phyloP scores from a whole-genome alignment of 2,113 vertebrate species.

The Neoarius graeffei region DNA sequence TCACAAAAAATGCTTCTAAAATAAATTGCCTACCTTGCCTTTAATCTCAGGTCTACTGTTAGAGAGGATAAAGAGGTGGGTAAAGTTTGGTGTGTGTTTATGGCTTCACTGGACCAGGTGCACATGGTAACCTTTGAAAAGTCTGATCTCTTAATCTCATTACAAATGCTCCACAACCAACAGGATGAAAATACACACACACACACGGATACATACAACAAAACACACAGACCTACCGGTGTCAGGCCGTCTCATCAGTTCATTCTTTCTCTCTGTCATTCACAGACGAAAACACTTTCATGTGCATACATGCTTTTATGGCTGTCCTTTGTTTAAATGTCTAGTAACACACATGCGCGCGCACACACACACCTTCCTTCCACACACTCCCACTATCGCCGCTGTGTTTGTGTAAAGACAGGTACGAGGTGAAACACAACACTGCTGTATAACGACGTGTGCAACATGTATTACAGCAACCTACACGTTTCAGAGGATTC shows the following conservation, averaged over 20 bases:
- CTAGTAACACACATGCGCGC: not conserved
- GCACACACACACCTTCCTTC: constrained; percentile 2
- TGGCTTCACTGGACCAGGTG: constrained; percentile 52
- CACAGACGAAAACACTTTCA: not conserved
- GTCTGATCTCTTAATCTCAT: constrained; percentile 72
- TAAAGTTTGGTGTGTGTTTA: constrained; percentile 39
- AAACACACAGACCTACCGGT: constrained; percentile 24
- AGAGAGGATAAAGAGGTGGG: not conserved
- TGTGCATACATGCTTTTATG: not conserved
- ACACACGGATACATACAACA: constrained; percentile 21
- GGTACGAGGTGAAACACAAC: constrained; percentile 35
- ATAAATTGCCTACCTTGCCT: no score
- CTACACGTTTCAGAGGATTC: not conserved
- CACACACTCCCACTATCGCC: constrained; percentile 50
- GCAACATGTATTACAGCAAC: not conserved
- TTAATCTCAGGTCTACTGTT: not conserved
- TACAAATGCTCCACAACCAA: constrained; percentile 60
- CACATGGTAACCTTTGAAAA: constrained; percentile 65
- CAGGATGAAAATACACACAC: not conserved
- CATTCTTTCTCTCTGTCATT: not conserved
- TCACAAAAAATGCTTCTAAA: no score
- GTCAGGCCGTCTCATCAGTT: not conserved
- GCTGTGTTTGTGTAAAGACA: constrained; percentile 56
- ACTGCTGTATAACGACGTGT: not conserved
- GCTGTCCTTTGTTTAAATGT: not conserved